Conservation (phyloP, 2,113 vertebrate species). For the Vireo altiloquus region DNA sequence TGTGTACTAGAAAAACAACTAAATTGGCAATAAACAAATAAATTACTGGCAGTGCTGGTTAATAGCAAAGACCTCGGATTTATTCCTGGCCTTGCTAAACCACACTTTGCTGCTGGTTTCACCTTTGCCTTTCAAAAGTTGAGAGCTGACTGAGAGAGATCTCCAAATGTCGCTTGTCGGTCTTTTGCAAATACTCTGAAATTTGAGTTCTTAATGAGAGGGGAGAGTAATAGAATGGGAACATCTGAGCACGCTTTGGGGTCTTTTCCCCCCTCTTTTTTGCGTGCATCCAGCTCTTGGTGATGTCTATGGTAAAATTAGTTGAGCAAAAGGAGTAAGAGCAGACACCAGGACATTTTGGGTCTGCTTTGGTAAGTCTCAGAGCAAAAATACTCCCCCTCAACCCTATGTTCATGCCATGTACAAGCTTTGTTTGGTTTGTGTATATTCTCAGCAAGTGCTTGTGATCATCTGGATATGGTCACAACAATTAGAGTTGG, state of each 20-base stretch:
- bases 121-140: background rate
- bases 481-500: conserved; percentile 71
- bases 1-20: background rate
- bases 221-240: background rate
- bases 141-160: background rate
- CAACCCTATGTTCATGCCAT: background rate
- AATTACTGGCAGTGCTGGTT: background rate
- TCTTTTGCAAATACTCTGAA: background rate
- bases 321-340: background rate
- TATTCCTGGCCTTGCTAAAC: background rate
- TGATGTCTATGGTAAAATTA: background rate
- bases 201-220: background rate
- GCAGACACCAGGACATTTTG: background rate
- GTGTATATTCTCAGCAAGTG: background rate
- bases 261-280: too few species aligned
- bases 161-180: background rate
- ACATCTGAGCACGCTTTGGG: background rate
- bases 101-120: background rate
- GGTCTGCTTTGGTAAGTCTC: background rate
- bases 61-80: background rate
- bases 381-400: background rate
- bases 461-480: background rate
- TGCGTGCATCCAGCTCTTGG: background rate
- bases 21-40: background rate
- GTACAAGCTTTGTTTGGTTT: background rate